Base-by-base conservation (phyloP, 2,888 invertebrate genomes). In the Piscicola geometra region DNA sequence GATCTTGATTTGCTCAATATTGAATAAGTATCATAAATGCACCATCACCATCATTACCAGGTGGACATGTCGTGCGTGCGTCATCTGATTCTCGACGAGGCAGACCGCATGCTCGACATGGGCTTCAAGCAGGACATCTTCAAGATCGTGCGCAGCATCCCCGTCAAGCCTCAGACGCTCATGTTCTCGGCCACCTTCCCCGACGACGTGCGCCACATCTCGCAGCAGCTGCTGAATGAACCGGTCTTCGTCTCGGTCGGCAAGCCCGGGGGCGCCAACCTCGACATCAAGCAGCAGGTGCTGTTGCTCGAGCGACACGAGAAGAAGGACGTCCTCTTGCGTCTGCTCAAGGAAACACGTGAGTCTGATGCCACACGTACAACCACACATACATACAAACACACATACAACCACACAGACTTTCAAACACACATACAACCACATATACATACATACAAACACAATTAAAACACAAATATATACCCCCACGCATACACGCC, bases 191-290 rank as follows among this genome's bases (percentile, higher is more conserved):
- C 92, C 0, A 92, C 92, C 0, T 92, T 92, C 82, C 90, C 91
- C 0, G 87, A 88, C 60, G 89, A 86, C 76, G 89, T 92, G 30
- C 96, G 97, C 85, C 88, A 88, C 67, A 85, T 94, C 79, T 94
- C 94, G 0, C 89, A 89, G 0, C 89, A 91, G 71, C 95, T 92
- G 84, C 86, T 97, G 25, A 83, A 85, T 32, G 86, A 90, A 75
- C 95, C 96, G 36, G 35, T 77, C n/a, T 96, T 95, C 83, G 88
- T 96, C 9, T 89, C 92, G 0, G 91, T 97, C 28, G 98, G 97
- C 66, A 90, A 92, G 15, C 91, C 98, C 0, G 98, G 98, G 0
- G 93, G 94, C 0, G 97, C 97, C 9, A 94, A 93, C 81, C 85
- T 90, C 0, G 96, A 98, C 85, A 94, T 98, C 0, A 89, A 91